phyloP scores from a whole-genome alignment of 2,888 invertebrate species.

The Eupithecia vulgata region DNA sequence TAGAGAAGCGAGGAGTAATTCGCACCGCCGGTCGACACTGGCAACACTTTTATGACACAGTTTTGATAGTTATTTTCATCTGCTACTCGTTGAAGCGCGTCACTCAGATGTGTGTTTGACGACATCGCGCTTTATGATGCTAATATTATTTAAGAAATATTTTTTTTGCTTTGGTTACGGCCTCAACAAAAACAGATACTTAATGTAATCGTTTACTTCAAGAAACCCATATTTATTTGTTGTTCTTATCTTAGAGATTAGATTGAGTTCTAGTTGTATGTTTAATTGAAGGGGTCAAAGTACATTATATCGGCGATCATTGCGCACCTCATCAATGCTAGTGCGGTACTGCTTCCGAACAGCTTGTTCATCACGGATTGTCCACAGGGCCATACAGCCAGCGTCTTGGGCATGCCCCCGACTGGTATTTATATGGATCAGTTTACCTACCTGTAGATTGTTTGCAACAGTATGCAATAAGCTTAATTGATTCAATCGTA shows the following conservation, averaged over 20 bases:
- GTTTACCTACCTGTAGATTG: no score
- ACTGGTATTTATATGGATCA: no score
- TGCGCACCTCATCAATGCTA: no score
- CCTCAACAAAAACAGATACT: background rate
- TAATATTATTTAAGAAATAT: background rate
- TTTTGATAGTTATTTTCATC: constrained; percentile 44
- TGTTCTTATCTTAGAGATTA: background rate
- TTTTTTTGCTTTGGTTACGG: background rate
- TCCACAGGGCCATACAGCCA: no score
- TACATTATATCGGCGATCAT: no score
- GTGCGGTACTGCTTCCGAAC: no score
- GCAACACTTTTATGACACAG: constrained; percentile 31
- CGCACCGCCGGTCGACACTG: constrained; percentile 20
- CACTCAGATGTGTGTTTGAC: background rate
- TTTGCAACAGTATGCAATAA: no score
- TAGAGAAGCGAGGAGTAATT: constrained; percentile 24
- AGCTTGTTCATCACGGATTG: no score
- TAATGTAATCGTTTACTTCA: background rate
- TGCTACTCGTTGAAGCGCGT: constrained; percentile 40
- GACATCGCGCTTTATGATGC: background rate
- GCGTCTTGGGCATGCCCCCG: no score
- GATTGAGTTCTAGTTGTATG: no score
- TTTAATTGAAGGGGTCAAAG: no score
- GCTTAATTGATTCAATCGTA: no score
- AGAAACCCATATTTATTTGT: background rate